Evolutionary conservation across 2,888 invertebrate species (phyloP), one percentile per base, ranked within the genome.

Genomic region (Panzeria rudis): DNA sequence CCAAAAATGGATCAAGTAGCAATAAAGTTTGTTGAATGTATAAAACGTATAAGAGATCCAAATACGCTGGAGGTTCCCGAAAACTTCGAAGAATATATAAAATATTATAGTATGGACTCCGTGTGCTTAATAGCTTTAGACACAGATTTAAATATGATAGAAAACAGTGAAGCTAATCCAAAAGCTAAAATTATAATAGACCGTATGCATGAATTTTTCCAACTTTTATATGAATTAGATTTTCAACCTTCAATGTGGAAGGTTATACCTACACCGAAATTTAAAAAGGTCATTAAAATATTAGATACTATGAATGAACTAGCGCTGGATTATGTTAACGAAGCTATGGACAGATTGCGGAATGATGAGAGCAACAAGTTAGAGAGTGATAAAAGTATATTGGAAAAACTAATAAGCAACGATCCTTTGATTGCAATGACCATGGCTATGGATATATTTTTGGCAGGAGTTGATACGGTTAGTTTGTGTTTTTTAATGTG

Each of bases 81-180:
- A 3, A 88, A 94, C 86, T 94, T 94, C 76, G 87, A 90, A 44
- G 92, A 93, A 50, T 93, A 94, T 86, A 87, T 94, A 3, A 93
- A 93, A 81, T 93, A 93, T 87, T 94, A 94, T 94, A 93, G 94
- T 5, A 89, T 95, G 50, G 95, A 95, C 90, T 94, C 92, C 0
- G 89, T 92, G 8, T 89, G 89, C 17, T 86, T 90, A 4, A 87
- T 93, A 25, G 91, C 88, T 6, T 86, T 93, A 17, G 91, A 93
- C 76, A 91, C 88, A 2, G 87, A 88, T 17, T 84, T 90, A 17
- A 88, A 88, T 54, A 71, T 89, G 59, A 83, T 90, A 5, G 84
- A 87, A 44, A 82, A 87, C 41, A 71, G 76, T 3, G 68, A 79
- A 6, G 79, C 80, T 15, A 86, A 89, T 69, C 83, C 86, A 3